These are phyloP conservation scores for Stomatorhinus ivindoensis DNA, from an alignment of 2,113 vertebrate species.

Conservation along the genomic window DNA sequence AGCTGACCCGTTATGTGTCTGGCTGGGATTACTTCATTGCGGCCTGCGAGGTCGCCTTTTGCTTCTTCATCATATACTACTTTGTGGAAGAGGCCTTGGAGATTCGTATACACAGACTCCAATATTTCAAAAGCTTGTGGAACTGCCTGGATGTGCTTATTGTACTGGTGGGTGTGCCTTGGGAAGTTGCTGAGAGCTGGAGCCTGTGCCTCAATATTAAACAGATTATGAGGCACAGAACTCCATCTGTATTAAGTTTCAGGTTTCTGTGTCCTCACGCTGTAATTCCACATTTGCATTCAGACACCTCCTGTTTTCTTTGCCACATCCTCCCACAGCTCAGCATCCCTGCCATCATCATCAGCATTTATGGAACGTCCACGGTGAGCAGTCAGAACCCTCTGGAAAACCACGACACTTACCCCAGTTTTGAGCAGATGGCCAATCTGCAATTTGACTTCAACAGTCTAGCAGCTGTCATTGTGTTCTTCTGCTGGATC, in stretches of 20 bases:
- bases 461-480: conserved; percentile 80
- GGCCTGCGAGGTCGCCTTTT: conserved; percentile 84
- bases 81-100: conserved; percentile 87
- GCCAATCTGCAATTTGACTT: conserved; percentile 87
- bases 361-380: conserved; percentile 75
- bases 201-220: background rate
- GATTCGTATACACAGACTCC: conserved; percentile 81
- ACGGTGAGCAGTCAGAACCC: conserved; percentile 64
- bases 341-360: conserved; percentile 74
- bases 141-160: conserved; percentile 92
- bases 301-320: background rate
- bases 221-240: background rate
- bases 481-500: conserved; percentile 91
- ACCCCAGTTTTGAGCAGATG: conserved; percentile 77
- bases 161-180: conserved; percentile 62
- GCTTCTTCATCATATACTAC: conserved; percentile 90
- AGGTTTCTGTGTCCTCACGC: background rate
- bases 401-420: conserved; percentile 72
- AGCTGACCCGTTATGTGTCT: conserved; percentile 75
- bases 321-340: conserved; percentile 59
- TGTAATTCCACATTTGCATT: background rate
- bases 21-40: conserved; percentile 88
- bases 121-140: conserved; percentile 90
- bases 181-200: background rate
- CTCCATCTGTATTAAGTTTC: background rate